phyloP scores from a whole-genome alignment of 2,113 vertebrate species.

The Centropus unirufus region DNA sequence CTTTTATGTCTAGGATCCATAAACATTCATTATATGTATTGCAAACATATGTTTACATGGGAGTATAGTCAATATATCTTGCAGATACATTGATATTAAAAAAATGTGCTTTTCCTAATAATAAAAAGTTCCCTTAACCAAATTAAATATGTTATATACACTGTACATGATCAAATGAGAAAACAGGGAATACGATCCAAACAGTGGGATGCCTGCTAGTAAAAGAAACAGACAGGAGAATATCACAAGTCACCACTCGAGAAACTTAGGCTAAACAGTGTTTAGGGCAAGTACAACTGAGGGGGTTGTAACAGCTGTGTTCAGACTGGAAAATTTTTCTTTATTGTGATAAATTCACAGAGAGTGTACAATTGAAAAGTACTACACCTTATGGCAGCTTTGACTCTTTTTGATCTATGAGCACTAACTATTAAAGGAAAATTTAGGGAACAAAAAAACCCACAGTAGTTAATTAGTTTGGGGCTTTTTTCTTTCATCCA shows the following conservation, averaged over 20 bases:
- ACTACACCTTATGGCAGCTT: not conserved
- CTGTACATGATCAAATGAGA: not conserved
- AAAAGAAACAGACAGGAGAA: not conserved
- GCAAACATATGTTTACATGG: not conserved
- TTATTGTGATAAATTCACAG: not conserved
- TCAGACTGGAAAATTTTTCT: not conserved
- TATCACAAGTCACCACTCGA: not conserved
- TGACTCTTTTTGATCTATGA: not conserved
- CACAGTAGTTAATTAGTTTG: not conserved
- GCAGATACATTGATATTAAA: not conserved
- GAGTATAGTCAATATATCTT: not conserved
- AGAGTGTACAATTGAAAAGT: not conserved
- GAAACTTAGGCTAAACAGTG: not conserved
- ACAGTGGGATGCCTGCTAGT: not conserved
- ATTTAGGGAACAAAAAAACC: not conserved
- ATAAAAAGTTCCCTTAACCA: not conserved
- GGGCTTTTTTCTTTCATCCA: not conserved
- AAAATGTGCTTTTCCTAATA: not conserved
- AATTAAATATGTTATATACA: not conserved
- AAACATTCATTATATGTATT: not conserved
- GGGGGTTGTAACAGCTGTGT: not conserved
- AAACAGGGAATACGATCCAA: not conserved
- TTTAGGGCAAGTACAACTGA: not conserved
- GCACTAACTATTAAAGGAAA: not conserved
- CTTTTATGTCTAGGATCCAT: not conserved